These are phyloP conservation scores for Ips nitidus DNA, from an alignment of 1,140 invertebrate genomes.

Conservation along the genomic window DNA sequence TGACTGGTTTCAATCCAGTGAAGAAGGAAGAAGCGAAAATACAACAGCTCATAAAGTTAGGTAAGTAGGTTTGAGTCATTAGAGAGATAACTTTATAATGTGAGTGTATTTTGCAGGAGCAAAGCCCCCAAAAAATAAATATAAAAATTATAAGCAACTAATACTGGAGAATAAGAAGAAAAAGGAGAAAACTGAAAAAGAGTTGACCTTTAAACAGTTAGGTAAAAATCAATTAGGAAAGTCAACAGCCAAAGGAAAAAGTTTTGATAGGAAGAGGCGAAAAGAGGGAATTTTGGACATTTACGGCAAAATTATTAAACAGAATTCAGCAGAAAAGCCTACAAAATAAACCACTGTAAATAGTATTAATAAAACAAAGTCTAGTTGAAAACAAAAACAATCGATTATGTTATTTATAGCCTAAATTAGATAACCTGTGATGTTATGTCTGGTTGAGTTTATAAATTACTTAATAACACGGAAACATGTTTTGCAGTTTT, in stretches of 20 bases:
- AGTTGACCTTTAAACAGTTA: constrained; percentile 54
- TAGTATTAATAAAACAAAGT: too few relatives aligned
- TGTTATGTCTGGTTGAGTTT: too few relatives aligned
- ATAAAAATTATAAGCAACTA: constrained; percentile 62
- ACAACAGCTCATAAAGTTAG: constrained; percentile 62
- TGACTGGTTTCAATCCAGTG: constrained; percentile 59
- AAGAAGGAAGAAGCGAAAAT: constrained; percentile 62
- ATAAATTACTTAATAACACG: too few relatives aligned
- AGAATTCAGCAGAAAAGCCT: not conserved
- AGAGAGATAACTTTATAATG: not conserved
- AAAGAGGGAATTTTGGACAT: constrained; percentile 46
- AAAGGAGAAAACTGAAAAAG: constrained; percentile 48
- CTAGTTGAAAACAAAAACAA: too few relatives aligned
- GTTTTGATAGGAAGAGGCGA: constrained; percentile 46
- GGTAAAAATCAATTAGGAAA: constrained; percentile 56
- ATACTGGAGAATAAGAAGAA: constrained; percentile 51
- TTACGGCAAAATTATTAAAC: constrained; percentile 51
- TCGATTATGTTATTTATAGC: too few relatives aligned
- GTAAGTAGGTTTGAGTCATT: constrained; percentile 46
- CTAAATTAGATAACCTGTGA: too few relatives aligned
- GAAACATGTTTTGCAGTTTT: too few relatives aligned
- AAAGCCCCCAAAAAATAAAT: constrained; percentile 60
- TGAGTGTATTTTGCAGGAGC: constrained; percentile 53
- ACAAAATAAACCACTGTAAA: too few relatives aligned
- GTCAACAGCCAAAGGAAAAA: constrained; percentile 54